Conservation (phyloP, 2,797 vertebrate genomes). For the Erethizon dorsatum region DNA sequence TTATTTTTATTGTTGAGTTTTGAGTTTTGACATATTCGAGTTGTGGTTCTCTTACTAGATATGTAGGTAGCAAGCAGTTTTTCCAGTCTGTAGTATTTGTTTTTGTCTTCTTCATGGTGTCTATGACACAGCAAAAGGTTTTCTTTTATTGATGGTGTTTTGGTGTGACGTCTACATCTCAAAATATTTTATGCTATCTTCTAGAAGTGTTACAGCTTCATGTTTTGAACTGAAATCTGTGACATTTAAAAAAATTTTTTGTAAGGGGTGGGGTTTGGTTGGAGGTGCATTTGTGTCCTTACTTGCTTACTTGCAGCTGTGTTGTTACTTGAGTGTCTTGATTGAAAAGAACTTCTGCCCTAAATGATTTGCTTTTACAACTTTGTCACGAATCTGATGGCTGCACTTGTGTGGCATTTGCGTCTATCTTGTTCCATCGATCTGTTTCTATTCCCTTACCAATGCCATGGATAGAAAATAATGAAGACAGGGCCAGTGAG, state of each 20-base stretch:
- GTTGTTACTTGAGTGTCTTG: background rate
- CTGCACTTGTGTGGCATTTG: background rate
- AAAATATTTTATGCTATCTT: background rate
- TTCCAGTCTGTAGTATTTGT: background rate
- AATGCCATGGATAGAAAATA: background rate
- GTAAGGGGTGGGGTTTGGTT: background rate
- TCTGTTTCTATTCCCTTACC: background rate
- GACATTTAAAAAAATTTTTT: background rate
- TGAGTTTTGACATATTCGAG: background rate
- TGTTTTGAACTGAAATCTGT: background rate
- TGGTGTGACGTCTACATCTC: background rate
- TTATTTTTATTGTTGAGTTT: background rate
- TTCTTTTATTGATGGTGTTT: background rate
- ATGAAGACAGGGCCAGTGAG: background rate
- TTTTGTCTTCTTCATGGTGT: background rate
- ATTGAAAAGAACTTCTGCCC: background rate
- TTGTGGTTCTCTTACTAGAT: background rate
- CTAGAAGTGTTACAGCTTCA: background rate
- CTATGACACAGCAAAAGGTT: background rate
- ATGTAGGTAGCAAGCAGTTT: background rate
- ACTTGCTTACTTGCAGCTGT: too few relatives aligned
- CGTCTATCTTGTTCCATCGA: background rate
- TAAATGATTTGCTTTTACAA: background rate
- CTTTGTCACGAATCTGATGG: background rate
- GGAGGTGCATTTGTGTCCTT: accelerated